Evolutionary conservation across 2,797 vertebrate genomes (phyloP).

Genomic region (Sternotherus odoratus): DNA sequence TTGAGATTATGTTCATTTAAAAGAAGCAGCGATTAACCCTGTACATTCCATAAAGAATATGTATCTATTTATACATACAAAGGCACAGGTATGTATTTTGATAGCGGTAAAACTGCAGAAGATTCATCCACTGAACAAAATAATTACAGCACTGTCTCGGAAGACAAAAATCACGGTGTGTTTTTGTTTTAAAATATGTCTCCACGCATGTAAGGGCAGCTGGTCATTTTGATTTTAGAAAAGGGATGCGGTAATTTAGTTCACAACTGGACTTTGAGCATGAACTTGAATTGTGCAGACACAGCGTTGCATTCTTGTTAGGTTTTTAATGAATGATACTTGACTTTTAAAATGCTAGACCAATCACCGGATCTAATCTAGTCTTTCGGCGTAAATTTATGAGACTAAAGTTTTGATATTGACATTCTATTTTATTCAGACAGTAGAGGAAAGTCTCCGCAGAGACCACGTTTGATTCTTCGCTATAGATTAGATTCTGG

Average conservation of each 20-base stretch:
- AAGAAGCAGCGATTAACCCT: conserved; percentile 40
- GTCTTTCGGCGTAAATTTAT: neutral
- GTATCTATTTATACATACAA: neutral
- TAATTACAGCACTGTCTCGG: neutral
- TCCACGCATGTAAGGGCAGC: neutral
- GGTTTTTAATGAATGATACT: neutral
- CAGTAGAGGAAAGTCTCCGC: neutral
- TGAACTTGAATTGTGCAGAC: neutral
- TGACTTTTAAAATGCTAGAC: neutral
- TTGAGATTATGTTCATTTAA: conserved; percentile 57
- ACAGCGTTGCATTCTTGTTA: neutral
- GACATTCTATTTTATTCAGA: neutral
- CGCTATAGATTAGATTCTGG: neutral
- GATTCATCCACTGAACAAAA: neutral
- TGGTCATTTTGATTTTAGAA: neutral
- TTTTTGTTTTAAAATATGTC: too few relatives aligned
- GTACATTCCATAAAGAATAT: neutral
- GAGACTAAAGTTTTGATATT: accelerated
- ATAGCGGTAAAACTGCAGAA: neutral
- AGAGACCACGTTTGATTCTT: neutral
- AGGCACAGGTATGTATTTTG: neutral
- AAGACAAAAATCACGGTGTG: neutral
- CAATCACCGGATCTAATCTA: neutral
- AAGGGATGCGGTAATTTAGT: neutral
- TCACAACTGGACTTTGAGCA: neutral